Conservation (phyloP, 2,888 invertebrate species). For the Pandemis corylana region DNA sequence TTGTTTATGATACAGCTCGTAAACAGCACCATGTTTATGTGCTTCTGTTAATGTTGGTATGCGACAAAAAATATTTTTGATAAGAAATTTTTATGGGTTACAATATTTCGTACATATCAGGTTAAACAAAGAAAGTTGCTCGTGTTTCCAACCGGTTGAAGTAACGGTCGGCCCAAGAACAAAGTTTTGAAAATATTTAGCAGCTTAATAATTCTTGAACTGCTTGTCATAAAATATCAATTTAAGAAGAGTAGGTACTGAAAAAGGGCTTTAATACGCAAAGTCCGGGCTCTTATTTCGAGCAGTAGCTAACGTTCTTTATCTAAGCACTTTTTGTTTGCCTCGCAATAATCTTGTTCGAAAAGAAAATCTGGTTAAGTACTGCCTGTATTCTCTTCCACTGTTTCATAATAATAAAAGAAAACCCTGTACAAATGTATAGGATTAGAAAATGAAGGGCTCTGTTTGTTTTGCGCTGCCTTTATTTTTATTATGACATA, state of each 20-base stretch:
- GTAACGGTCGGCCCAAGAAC: not conserved
- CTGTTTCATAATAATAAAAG: conserved; percentile 29
- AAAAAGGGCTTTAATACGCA: conserved; percentile 51
- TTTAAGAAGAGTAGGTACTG: conserved; percentile 50
- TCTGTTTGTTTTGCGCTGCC: conserved; percentile 11
- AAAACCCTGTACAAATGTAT: conserved; percentile 25
- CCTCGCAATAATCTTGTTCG: conserved; percentile 55
- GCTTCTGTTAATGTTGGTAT: conserved; percentile 14
- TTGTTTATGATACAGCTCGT: conserved; percentile 32
- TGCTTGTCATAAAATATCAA: conserved; percentile 11
- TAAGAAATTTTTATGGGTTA: not conserved
- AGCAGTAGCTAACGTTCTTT: conserved; percentile 54
- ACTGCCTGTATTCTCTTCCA: conserved; percentile 36
- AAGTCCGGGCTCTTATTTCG: conserved; percentile 56
- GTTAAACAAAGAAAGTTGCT: not conserved
- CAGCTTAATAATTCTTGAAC: not conserved
- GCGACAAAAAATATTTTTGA: not conserved
- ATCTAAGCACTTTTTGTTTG: conserved; percentile 54
- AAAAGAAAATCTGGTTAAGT: conserved; percentile 44
- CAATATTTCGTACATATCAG: not conserved
- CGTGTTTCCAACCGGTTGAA: not conserved
- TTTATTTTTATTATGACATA: conserved; percentile 14
- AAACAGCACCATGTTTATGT: conserved; percentile 23
- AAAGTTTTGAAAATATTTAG: not conserved
- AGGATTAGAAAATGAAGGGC: conserved; percentile 12